Evolutionary conservation across 1,140 invertebrate genomes (phyloP), one percentile per base, ranked within the genome.

Genomic region (Latrodectus geometricus): DNA sequence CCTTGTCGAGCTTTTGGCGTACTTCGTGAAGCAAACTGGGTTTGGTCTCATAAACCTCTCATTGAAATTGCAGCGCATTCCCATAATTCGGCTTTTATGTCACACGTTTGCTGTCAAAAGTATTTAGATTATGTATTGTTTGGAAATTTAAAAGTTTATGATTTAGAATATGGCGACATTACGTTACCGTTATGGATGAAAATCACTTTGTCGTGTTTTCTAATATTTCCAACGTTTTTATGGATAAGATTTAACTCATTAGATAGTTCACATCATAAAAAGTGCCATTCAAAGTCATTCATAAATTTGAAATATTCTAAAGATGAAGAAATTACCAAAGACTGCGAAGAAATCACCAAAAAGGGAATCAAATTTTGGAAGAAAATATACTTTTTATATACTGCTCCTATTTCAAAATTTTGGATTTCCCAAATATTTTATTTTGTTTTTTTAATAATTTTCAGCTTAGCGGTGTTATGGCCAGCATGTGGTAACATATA

Each of bases 21-120:
- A 48, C 88, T 92, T 11, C 89, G 89, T 88, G 89, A 90, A 70
- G 87, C 87, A 20, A 89, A 90, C 20, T 88, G 89, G 12, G 91
- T 91, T 81, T 92, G 90, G 89, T 90, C 90, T 87, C 89, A 90
- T 78, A 90, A 90, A 69, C 87, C 88, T 0, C 66, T 87, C 2
- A 79, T 89, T 2, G 89, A 89, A 35, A 70, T 89, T 14, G 89
- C 88, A 56, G 88, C 88, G 49, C 48, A 23, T 21, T 84, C 87
- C 35, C 74, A 84, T 61, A 87, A 88, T 78, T 17, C 56, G 3
- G 68, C 15, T 21, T 92, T 92, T 88, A 89, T 92, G 20, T 90
- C 91, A 50, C 91, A 92, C 88, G 89, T 91, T 49, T 91, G 91
- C 79, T 92, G 91, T 88, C 91, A 92, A 88, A 91, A 90, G 85